Percentiles rank a stretch among this genome's conserved stretches.
These are phyloP conservation scores for Caracal caracal DNA, from an alignment of 2,113 vertebrate species.

Conservation along the genomic window DNA sequence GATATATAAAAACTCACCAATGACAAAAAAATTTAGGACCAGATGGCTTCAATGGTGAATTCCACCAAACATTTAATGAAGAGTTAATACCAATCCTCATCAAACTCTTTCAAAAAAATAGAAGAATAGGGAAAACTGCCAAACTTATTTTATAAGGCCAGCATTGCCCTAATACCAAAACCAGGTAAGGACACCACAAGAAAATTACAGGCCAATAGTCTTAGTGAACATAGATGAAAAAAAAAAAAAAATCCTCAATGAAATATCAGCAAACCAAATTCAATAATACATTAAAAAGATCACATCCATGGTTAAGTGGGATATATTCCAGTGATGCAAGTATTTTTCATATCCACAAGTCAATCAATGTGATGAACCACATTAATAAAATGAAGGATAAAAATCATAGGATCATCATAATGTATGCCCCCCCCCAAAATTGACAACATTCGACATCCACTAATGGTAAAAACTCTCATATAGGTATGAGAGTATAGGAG, in stretches of 20 bases:
- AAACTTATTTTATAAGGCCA: neutral
- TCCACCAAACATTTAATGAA: neutral
- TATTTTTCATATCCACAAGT: neutral
- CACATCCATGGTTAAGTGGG: neutral
- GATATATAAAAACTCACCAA: neutral
- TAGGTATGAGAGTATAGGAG: too few species aligned
- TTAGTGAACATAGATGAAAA: neutral
- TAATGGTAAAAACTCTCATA: neutral
- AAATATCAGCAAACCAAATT: neutral
- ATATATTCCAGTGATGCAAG: neutral
- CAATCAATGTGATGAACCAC: neutral
- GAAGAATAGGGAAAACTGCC: neutral
- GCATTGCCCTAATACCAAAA: neutral
- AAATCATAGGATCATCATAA: neutral
- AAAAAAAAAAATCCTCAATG: neutral
- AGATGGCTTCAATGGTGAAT: neutral
- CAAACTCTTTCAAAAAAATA: neutral
- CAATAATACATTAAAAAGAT: neutral
- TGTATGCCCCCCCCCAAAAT: neutral
- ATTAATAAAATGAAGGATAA: neutral
- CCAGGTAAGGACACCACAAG: neutral
- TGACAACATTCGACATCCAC: neutral
- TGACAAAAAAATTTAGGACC: neutral
- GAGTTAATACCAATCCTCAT: neutral
- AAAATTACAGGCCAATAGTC: neutral